A percentile compares a stretch with the other conserved stretches of the same genome.
Evolutionary conservation across 2,888 invertebrate species (phyloP).

Genomic region (Pedicia rivosa): DNA sequence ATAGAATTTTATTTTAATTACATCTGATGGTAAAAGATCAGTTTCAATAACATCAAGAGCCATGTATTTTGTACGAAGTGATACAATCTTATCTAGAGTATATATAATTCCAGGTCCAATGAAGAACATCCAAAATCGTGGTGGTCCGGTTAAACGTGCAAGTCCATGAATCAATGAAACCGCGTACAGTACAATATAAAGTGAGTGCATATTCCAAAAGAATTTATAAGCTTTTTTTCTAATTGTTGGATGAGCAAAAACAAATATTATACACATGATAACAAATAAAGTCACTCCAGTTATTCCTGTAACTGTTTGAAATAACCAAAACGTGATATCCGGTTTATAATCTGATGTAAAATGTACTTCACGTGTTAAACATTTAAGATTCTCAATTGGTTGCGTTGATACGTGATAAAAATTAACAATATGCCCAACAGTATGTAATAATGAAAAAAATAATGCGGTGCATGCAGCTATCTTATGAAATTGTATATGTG

Average conservation of each 20-base stretch:
- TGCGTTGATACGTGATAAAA: slow-evolving; percentile 96
- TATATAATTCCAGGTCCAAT: slow-evolving; percentile 81
- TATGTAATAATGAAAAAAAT: slow-evolving; percentile 83
- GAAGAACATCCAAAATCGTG: slow-evolving; percentile 89
- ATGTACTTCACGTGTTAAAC: slow-evolving; percentile 83
- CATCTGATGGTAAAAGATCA: slow-evolving; percentile 83
- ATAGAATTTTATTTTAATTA: slow-evolving; percentile 88
- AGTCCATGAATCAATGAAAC: slow-evolving; percentile 80
- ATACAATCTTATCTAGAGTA: slow-evolving; percentile 83
- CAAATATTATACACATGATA: slow-evolving; percentile 87
- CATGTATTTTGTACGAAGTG: slow-evolving; percentile 77
- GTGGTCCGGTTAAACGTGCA: slow-evolving; percentile 78
- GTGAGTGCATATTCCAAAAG: slow-evolving; percentile 87
- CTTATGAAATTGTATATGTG: slow-evolving; percentile 94
- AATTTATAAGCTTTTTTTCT: slow-evolving; percentile 87
- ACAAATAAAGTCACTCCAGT: slow-evolving; percentile 78
- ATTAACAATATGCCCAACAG: slow-evolving; percentile 89
- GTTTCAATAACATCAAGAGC: slow-evolving; percentile 88
- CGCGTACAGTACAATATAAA: slow-evolving; percentile 74
- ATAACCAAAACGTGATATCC: slow-evolving; percentile 89
- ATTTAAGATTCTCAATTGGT: slow-evolving; percentile 78
- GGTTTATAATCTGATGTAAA: slow-evolving; percentile 90
- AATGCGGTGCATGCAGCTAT: slow-evolving; percentile 89
- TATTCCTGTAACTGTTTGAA: slow-evolving; percentile 81
- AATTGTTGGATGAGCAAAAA: slow-evolving; percentile 89